Evolutionary conservation across 2,888 invertebrate species (phyloP), one percentile per base, ranked within the genome.

Genomic region (Lasioglossum vierecki): DNA sequence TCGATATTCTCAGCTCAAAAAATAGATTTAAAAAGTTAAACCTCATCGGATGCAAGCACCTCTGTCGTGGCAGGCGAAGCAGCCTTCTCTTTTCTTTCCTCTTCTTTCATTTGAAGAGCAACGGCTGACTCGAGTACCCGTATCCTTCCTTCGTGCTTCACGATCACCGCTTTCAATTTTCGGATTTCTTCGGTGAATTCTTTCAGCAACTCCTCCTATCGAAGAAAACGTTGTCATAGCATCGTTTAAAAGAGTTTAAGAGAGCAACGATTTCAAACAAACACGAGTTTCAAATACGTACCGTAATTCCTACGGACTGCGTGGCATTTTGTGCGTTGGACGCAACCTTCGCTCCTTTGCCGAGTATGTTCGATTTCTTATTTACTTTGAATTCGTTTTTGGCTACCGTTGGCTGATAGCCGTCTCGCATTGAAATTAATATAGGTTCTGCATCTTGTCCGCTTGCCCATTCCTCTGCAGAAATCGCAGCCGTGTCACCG

Each of bases 391-490:
- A 96, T 91, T 97, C 96, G 88, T 96, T 96, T 87, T 96, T 96
- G 22, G 95, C 94, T 44, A 96, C 96, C 91, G 96, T 96, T 87
- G 97, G 97, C 93, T 96, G 96, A 93, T 96, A 96, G 88, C 97
- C 97, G 94, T 98, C 99, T 96, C 98, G 98, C 86, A 99, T 96
- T 84, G 99, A 99, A 95, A 99, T 98, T 88, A 99, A 96, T 92
- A 98, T 96, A 1, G 99, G 99, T 91, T 98, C 98, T 2, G 98
- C 97, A 95, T 99, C 98, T 92, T 97, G 97, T 22, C 99, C 99
- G 66, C 96, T 96, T 80, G 98, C 96, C 98, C 99, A 99, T 95
- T 99, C 99, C 93, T 99, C 99, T 2, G 99, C 98, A 0, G 98
- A 97, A 88, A 98, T 96, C 22, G 98, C 98, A 9, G 99, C 97